Evolutionary conservation across 92 coral and sea anemone genomes (phyloP).

Genomic region (Paramuricea clavata): DNA sequence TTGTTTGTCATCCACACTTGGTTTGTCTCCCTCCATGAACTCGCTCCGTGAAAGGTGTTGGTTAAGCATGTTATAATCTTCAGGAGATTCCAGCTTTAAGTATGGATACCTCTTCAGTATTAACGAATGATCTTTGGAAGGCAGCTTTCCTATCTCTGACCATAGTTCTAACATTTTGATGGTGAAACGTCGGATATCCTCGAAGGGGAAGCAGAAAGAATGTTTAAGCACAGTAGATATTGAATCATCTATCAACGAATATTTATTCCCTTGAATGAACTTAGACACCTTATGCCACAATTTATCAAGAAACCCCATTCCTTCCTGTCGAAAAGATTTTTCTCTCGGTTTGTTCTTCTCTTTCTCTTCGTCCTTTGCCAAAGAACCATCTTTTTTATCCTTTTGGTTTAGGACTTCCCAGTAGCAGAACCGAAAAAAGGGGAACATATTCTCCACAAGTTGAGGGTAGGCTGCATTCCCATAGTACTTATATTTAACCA

Average conservation of each 20-base stretch:
- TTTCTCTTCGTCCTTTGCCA: too few relatives aligned
- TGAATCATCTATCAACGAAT: neutral
- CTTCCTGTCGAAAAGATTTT: neutral
- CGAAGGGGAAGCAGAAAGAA: too few relatives aligned
- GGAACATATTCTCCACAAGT: slow-evolving; percentile 27
- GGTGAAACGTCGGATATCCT: too few relatives aligned
- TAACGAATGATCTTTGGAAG: too few relatives aligned
- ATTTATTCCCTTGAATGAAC: neutral
- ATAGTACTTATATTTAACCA: slow-evolving; percentile 42
- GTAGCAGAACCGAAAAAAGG: slow-evolving; percentile 48
- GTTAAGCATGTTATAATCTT: neutral
- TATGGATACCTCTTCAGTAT: neutral
- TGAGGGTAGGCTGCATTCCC: slow-evolving; percentile 1
- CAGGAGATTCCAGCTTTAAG: neutral
- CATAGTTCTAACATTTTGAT: too few relatives aligned
- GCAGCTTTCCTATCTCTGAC: too few relatives aligned
- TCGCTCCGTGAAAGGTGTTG: neutral
- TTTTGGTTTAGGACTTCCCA: neutral
- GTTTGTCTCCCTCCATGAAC: neutral
- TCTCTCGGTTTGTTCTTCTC: neutral
- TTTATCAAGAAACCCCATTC: neutral
- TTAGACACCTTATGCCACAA: neutral
- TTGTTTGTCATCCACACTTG: slow-evolving; percentile 1
- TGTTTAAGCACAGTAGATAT: too few relatives aligned
- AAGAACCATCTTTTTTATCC: neutral